These are phyloP conservation scores for Omphaloscelis lunosa DNA, from an alignment of 2,888 invertebrate genomes.

Conservation along the genomic window DNA sequence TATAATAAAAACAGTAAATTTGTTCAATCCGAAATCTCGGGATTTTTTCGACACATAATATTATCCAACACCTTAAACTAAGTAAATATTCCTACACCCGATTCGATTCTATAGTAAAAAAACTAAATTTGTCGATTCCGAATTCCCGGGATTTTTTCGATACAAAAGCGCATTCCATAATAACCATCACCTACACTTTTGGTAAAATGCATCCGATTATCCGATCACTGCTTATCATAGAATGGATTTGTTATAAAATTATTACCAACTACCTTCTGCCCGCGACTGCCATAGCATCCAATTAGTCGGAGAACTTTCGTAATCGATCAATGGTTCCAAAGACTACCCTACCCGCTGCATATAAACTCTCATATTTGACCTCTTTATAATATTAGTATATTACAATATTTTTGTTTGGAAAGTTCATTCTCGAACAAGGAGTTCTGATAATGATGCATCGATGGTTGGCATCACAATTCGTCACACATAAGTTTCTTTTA, in stretches of 20 bases:
- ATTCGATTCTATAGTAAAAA: too few species aligned
- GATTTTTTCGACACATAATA: too few species aligned
- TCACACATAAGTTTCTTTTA: slow-evolving; percentile 28
- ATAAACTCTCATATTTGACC: neutral
- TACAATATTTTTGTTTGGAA: neutral
- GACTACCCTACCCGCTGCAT: neutral
- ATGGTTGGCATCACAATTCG: neutral
- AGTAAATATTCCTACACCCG: too few species aligned
- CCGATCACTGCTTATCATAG: too few species aligned
- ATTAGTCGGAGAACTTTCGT: neutral
- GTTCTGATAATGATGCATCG: neutral
- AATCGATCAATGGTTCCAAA: neutral
- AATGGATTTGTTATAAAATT: neutral
- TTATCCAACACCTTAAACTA: too few species aligned
- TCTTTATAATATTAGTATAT: neutral
- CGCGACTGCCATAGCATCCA: neutral
- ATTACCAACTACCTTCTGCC: neutral
- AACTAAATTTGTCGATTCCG: too few species aligned
- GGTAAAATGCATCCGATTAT: too few species aligned
- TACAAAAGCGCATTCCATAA: too few species aligned
- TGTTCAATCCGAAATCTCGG: too few species aligned
- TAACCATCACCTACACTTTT: too few species aligned
- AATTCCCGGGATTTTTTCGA: too few species aligned
- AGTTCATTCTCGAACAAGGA: neutral
- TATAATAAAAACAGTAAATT: too few species aligned